These are phyloP conservation scores for Rhea pennata DNA, from an alignment of 2,113 vertebrate genomes.

Conservation along the genomic window DNA sequence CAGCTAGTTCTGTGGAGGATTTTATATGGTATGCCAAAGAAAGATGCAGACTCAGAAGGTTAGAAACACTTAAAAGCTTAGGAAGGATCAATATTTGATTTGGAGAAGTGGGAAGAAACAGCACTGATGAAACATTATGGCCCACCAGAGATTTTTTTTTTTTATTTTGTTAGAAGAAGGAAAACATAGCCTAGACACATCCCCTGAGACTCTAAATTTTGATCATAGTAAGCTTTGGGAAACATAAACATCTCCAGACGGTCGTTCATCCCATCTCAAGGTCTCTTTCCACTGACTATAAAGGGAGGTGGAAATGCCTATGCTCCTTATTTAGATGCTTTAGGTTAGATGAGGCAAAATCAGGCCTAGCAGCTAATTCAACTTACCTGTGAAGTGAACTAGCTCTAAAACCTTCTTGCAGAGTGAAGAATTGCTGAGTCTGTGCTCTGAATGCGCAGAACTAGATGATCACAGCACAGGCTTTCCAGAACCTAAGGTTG, in stretches of 20 bases:
- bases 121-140: constrained; percentile 25
- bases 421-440: neutral
- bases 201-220: constrained; percentile 38
- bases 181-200: constrained; percentile 11
- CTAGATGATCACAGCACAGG: neutral
- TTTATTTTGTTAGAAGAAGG: neutral
- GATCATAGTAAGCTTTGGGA: constrained; percentile 28
- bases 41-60: constrained; percentile 41
- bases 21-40: constrained; percentile 42
- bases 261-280: constrained; percentile 18
- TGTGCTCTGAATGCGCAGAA: neutral
- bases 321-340: constrained; percentile 1
- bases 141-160: constrained; percentile 6
- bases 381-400: neutral
- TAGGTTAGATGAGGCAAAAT: constrained; percentile 18
- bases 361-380: neutral
- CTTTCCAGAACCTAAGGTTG: neutral
- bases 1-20: neutral
- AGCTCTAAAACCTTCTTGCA: neutral
- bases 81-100: constrained; percentile 48
- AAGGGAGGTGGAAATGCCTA: constrained; percentile 9
- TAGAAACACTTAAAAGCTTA: constrained; percentile 36
- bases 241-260: constrained; percentile 21
- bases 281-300: constrained; percentile 8
- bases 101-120: constrained; percentile 44